A percentile compares a stretch with the other conserved stretches of the same genome.
Conservation (phyloP, 2,113 vertebrate species). For the Plestiodon gilberti region DNA sequence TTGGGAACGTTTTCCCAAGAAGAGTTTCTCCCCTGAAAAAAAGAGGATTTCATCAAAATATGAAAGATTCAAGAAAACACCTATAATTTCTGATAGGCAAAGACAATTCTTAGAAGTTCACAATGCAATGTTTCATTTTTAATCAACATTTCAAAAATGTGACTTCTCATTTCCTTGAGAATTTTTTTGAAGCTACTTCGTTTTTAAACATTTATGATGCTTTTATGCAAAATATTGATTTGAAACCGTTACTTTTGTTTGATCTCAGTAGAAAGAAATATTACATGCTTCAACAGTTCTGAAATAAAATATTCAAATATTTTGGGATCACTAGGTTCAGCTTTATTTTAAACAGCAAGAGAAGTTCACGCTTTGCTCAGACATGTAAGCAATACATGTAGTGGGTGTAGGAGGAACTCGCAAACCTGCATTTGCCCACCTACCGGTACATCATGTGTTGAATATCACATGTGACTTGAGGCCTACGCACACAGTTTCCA, state of each 20-base stretch:
- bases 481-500: not conserved
- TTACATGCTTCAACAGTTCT: not conserved
- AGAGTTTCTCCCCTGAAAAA: not conserved
- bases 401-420: not conserved
- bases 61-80: not conserved
- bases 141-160: not conserved
- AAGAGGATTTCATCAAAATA: not conserved
- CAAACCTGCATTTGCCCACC: not conserved
- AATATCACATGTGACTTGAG: not conserved
- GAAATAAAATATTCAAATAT: not conserved
- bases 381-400: not conserved
- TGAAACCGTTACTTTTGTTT: not conserved
- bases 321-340: not conserved
- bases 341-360: not conserved
- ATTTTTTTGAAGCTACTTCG: not conserved
- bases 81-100: not conserved
- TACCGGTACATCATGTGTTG: not conserved
- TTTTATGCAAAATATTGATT: conserved; percentile 14
- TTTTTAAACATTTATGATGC: not conserved
- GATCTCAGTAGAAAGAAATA: conserved; percentile 6
- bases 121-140: not conserved
- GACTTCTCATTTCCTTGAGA: not conserved
- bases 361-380: not conserved
- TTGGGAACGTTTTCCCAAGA: not conserved
- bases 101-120: not conserved